Conservation (phyloP, 2,797 vertebrate genomes). For the Mus caroli region DNA sequence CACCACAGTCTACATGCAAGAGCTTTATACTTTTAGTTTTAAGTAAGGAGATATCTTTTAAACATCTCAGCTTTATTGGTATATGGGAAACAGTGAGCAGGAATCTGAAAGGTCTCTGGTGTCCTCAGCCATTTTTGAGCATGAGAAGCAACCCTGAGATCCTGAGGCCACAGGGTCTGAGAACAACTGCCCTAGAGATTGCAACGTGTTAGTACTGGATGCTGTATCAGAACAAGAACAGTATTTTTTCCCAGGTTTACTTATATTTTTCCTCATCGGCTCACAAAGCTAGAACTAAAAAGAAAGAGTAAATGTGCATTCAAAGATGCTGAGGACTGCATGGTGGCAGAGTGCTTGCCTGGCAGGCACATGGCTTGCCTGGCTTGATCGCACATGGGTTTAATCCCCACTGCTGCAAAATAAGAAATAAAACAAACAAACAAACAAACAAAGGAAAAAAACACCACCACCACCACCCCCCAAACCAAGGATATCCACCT, state of each 20-base stretch:
- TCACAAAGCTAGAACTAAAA: slow-evolving; percentile 25
- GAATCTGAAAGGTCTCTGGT: neutral
- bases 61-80: slow-evolving; percentile 23
- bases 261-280: neutral
- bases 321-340: neutral
- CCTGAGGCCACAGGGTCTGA: slow-evolving; percentile 22
- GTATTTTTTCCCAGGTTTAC: slow-evolving; percentile 18
- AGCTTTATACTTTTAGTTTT: slow-evolving; percentile 12
- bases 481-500: neutral
- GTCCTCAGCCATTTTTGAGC: slow-evolving; percentile 25
- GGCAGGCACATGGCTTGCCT: neutral
- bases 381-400: neutral
- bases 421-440: neutral
- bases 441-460: neutral
- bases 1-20: neutral
- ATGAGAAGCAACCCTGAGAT: neutral
- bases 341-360: neutral
- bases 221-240: neutral
- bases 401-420: neutral
- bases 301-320: neutral
- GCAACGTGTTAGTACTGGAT: neutral
- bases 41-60: neutral
- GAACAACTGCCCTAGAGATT: slow-evolving; percentile 24
- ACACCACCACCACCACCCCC: neutral
- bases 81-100: neutral